A percentile compares a stretch with the other conserved stretches of the same genome.
Conservation (phyloP, 2,888 invertebrate species). For the Caenorhabditis panamensis region DNA sequence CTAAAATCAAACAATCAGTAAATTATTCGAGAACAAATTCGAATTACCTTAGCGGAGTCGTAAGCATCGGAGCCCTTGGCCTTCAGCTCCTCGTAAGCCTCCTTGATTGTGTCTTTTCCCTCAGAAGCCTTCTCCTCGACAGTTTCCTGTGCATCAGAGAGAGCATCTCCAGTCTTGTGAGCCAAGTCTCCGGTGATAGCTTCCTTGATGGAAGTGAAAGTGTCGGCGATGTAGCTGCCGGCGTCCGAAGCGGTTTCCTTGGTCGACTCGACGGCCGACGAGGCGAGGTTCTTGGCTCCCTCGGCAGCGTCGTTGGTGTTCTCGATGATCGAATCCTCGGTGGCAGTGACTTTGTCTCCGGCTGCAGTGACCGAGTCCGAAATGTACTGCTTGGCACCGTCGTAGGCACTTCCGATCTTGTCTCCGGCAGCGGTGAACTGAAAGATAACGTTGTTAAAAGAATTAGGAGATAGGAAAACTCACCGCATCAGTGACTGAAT, state of each 20-base stretch:
- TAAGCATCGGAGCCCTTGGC: slow-evolving; percentile 1
- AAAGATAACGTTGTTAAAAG: too few species aligned
- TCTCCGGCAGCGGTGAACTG: slow-evolving; percentile 46
- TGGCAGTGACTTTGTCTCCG: slow-evolving; percentile 28
- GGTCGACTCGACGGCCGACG: neutral
- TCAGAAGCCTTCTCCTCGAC: slow-evolving; percentile 30
- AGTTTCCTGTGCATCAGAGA: slow-evolving; percentile 8
- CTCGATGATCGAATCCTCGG: slow-evolving; percentile 24
- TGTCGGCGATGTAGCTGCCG: slow-evolving; percentile 1
- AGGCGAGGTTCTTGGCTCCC: neutral
- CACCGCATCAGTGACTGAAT: slow-evolving; percentile 52
- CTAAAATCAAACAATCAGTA: neutral
- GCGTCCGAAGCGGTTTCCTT: slow-evolving; percentile 31
- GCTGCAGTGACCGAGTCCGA: slow-evolving; percentile 28
- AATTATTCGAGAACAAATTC: neutral
- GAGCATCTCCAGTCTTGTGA: slow-evolving; percentile 24
- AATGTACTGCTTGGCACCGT: slow-evolving; percentile 41
- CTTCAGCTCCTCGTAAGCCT: neutral
- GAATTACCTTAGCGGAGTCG: neutral
- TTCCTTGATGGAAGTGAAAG: slow-evolving; percentile 21
- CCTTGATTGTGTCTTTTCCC: neutral
- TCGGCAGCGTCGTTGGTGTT: slow-evolving; percentile 8
- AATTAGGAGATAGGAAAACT: neutral
- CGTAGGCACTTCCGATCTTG: slow-evolving; percentile 47
- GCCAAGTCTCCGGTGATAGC: slow-evolving; percentile 23